Evolutionary conservation across 2,888 invertebrate genomes (phyloP).

Genomic region (Tetheella fluctuosa): DNA sequence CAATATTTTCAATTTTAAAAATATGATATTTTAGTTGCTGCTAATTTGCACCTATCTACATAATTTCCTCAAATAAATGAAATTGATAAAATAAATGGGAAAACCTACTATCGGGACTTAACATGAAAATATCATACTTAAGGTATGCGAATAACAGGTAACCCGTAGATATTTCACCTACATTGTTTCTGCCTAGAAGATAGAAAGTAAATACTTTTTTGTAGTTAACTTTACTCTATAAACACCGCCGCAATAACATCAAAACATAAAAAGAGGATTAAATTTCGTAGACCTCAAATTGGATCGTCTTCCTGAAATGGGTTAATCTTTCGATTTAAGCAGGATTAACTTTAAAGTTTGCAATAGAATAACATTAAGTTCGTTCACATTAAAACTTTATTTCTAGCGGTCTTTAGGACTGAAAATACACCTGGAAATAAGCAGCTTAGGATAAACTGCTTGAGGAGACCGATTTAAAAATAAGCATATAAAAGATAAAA

Average conservation of each 20-base stretch:
- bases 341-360: neutral
- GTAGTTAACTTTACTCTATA: neutral
- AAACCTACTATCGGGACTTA: slow-evolving; percentile 1
- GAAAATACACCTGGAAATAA: neutral
- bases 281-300: neutral
- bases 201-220: neutral
- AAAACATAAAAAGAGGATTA: neutral
- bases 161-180: neutral
- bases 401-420: neutral
- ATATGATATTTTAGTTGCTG: neutral
- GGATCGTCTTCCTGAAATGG: neutral
- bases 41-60: neutral
- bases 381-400: neutral
- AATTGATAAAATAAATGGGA: neutral
- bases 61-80: slow-evolving; percentile 6
- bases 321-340: slow-evolving; percentile 12
- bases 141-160: neutral
- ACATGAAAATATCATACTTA: neutral
- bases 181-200: too few species aligned
- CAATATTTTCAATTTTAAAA: too few species aligned
- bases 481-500: neutral
- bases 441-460: neutral
- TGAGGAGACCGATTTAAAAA: neutral
- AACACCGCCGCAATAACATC: neutral
- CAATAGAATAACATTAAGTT: neutral